These are phyloP conservation scores for Plusia festucae DNA, from an alignment of 2,888 invertebrate genomes.

Conservation along the genomic window DNA sequence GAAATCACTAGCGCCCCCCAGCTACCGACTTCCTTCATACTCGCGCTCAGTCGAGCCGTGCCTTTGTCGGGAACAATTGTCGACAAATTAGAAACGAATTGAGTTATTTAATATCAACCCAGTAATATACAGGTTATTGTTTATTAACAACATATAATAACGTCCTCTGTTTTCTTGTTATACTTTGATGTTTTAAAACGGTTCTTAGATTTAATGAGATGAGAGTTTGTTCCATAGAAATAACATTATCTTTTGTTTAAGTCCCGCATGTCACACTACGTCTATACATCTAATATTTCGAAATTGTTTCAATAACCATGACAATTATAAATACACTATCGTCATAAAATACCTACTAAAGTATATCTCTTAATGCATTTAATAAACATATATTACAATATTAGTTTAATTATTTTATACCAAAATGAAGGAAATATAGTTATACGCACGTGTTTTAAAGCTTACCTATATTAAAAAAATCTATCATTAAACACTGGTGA, in stretches of 20 bases:
- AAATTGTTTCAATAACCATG: too few relatives aligned
- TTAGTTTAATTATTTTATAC: too few relatives aligned
- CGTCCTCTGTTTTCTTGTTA: slow-evolving; percentile 57
- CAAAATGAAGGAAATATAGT: too few relatives aligned
- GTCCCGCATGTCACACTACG: too few relatives aligned
- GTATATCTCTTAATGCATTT: too few relatives aligned
- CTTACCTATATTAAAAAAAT: too few relatives aligned
- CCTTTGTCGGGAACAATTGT: slow-evolving; percentile 89
- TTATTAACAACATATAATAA: slow-evolving; percentile 70
- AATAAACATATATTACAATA: too few relatives aligned
- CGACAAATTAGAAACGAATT: slow-evolving; percentile 89
- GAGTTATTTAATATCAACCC: slow-evolving; percentile 89
- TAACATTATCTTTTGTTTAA: neutral
- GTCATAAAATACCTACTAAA: too few relatives aligned
- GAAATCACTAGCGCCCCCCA: slow-evolving; percentile 74
- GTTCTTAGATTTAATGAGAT: neutral
- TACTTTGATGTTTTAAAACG: slow-evolving; percentile 46
- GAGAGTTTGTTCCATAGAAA: neutral
- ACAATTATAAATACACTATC: too few relatives aligned
- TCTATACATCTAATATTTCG: too few relatives aligned
- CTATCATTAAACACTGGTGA: too few relatives aligned
- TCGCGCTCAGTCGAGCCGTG: slow-evolving; percentile 87
- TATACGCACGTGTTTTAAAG: too few relatives aligned
- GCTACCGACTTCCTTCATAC: slow-evolving; percentile 89
- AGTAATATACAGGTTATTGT: slow-evolving; percentile 82